Base-by-base conservation (phyloP, 2,113 vertebrate genomes). In the Orthonyx spaldingii region DNA sequence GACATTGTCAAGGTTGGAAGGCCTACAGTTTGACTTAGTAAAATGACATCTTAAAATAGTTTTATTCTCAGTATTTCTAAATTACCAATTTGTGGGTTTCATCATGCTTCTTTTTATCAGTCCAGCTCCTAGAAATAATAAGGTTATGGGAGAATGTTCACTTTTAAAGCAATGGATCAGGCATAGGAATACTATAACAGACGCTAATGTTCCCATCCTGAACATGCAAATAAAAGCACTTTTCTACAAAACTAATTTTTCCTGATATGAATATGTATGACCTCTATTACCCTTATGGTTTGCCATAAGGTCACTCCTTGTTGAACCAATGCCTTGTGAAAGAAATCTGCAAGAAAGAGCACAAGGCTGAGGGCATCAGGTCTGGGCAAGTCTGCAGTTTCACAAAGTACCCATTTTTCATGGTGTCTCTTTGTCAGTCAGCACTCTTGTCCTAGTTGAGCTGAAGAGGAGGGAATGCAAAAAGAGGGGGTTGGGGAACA, bases 31-130 rank as follows among this genome's bases (percentile, higher is more conserved):
- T 47, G 44, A 72, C 87, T 92, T 90, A 28, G 32, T 60, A 80
- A 91, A 46, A 11, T 44, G 60, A 68, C 49, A 83, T 66, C 71
- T 57, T 82, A 72, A 82, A 90, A 71, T 69, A 66, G 56, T 65
- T 87, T 89, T 81, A 92, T 68, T 89, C 70, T 94, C 17, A n/a
- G 11, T 84, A 46, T 93, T 94, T 63, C 80, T 84, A 80, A 90
- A 95, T 94, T 71, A 88, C 37, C 33, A 64, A 2, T 28, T 26
- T 53, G 17, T 60, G n/a, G 4, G 46, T 68, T 84, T 90, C 76
- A 83, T 78, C 63, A 33, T 72, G 77, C 30, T 93, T 66, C 75
- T 84, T 93, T 84, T 81, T 75, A 75, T 60, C 61, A 84, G 82
- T 64, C 56, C 56, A 57, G 13, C 13, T 84, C 33, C 56, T 56